Conservation (phyloP, 2,113 vertebrate species). For the Notothenia rossii region DNA sequence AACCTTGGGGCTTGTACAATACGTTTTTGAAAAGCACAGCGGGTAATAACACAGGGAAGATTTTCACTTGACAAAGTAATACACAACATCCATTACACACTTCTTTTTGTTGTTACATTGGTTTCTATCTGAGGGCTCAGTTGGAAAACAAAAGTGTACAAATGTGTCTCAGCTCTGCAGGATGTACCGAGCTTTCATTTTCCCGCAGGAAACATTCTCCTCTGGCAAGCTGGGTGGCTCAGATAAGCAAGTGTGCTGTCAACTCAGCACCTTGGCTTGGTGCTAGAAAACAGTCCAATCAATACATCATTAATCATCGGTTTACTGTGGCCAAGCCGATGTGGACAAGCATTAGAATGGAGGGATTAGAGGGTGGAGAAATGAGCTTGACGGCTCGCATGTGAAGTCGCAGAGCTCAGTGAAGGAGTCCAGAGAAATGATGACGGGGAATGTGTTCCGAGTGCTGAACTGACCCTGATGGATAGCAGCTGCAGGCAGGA, state of each 20-base stretch:
- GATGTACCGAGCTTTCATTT: conserved; percentile 44
- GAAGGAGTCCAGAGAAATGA: conserved; percentile 56
- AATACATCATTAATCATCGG: conserved; percentile 83
- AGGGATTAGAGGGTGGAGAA: conserved; percentile 75
- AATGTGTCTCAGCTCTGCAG: conserved; percentile 46
- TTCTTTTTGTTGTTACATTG: neutral
- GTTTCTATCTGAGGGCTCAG: conserved; percentile 14
- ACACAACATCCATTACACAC: conserved; percentile 35
- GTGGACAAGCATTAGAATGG: conserved; percentile 80
- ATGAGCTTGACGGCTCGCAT: conserved; percentile 58
- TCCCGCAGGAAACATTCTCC: conserved; percentile 63
- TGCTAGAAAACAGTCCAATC: conserved; percentile 76
- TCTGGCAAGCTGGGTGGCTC: conserved; percentile 77
- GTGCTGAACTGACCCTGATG: conserved; percentile 36
- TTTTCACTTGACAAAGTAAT: conserved; percentile 23
- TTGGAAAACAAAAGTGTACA: conserved; percentile 63
- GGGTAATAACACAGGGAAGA: conserved; percentile 1
- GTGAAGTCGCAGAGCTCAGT: conserved; percentile 44
- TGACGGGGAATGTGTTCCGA: conserved; percentile 43
- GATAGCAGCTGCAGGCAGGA: conserved; percentile 5
- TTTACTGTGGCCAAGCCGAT: conserved; percentile 77
- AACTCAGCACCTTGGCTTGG: conserved; percentile 79
- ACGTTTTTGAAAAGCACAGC: neutral
- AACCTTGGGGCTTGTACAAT: neutral
- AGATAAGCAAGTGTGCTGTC: conserved; percentile 80